Base-by-base conservation (phyloP, 2,113 vertebrate genomes). In the Tetraodon nigroviridis region DNA sequence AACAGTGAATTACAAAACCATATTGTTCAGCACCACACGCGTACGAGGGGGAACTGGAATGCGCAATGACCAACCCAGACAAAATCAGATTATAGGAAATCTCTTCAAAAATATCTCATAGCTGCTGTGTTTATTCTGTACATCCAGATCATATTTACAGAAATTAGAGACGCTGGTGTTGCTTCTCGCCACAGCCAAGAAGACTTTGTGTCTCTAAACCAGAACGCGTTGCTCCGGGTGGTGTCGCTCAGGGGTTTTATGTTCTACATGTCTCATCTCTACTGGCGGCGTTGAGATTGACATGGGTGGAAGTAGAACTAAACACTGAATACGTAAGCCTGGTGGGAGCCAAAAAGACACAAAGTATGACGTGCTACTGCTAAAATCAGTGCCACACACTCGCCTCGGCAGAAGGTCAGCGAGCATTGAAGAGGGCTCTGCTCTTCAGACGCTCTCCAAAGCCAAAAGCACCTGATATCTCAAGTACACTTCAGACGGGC, bases 51-150 rank as follows among this genome's bases (percentile, higher is more conserved):
- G 14, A 46, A 46, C n/a, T 6, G 15, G 44, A 16, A 17, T 46
- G 15, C n/a, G 44, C 15, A 46, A 46, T 58, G 51, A 51, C 42
- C 71, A 79, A 60, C 61, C 50, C 56, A 48, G 58, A 49, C 49
- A 67, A 84, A 84, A 88, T 76, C 22, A 63, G 78, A 77, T 86
- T 85, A 85, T 20, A 6, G 55, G 68, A 78, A 87, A 87, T 83
- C 81, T 84, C 80, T 79, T 82, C 78, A 45, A 45, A 45, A 45
- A 45, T 7, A 5, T n/a, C 44, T n/a, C 44, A 46, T 37, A 8
- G 32, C 32, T 8, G 32, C 32, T 11, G 32, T 37, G 32, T 37
- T 37, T 37, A 19, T 72, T 55, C 81, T 66, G 60, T 69, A 76
- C 71, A 69, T 79, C 66, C 72, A 73, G 79, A 85, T 76, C 58